Base-by-base conservation (phyloP, 2,797 vertebrate genomes). In the Tiaroga cobitis region DNA sequence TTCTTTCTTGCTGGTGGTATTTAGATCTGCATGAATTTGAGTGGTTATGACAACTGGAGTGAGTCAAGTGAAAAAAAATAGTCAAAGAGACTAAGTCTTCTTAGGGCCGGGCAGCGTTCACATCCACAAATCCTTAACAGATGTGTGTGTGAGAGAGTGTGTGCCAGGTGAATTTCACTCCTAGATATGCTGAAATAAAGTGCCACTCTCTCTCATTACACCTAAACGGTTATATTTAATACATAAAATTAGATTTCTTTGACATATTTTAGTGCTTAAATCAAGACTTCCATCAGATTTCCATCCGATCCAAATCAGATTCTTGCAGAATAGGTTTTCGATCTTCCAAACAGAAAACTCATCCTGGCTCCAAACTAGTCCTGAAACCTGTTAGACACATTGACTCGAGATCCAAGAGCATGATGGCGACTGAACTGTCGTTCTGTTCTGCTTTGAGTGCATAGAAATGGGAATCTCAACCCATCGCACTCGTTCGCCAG, bases 1-100 rank as follows among this genome's bases (percentile, higher is more conserved):
- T 41, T 78, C 13, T 2, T 24, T 75, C 16, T 65, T 63, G 26
- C 56, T 63, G 26, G 39, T 83, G 43, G 26, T 82, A 61, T 41
- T 75, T 19, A 46, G 39, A 80, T 43, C 26, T 83, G 59, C 21
- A 37, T 83, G 61, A 74, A 83, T 83, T 41, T 83, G 15, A 83
- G 73, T 76, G 73, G 59, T 83, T 83, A 54, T 83, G 82, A 83
- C 82, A 76, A 76, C 82, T 76, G 59, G 16, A 67, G 73, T 51
- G 82, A 76, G 59, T 68, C 43, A 49, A 83, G 32, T 24, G 43
- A 82, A 65, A 46, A 39, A 74, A 75, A 74, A 65, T n/a, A 59
- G 26, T 82, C 18, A 73, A 82, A 82, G 68, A 73, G 54, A 43
- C 82, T 18, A 78, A 21, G 43, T 75, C 83, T 63, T 72, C 63